These are phyloP conservation scores for Neelides sp. DNA, from an alignment of 1,140 invertebrate species.

Conservation along the genomic window DNA sequence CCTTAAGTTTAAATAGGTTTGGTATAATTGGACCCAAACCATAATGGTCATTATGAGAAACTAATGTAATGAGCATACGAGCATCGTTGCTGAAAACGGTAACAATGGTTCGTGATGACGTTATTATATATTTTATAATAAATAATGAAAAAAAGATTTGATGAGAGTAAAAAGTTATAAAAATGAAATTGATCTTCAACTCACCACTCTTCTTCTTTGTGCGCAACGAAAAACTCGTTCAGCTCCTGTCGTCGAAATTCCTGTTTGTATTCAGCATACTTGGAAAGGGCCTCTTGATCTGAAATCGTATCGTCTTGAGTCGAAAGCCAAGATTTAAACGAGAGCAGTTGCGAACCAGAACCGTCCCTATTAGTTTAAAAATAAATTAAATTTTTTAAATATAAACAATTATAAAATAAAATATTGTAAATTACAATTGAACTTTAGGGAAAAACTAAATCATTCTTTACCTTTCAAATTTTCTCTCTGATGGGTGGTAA, in stretches of 20 bases:
- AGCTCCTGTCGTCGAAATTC: constrained; percentile 93
- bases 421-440: too few species aligned
- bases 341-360: constrained; percentile 73
- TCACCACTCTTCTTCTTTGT: constrained; percentile 99
- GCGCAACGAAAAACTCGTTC: constrained; percentile 95
- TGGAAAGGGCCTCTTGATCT: constrained; percentile 89
- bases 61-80: too few species aligned
- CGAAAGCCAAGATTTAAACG: constrained; percentile 90
- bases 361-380: constrained; percentile 34
- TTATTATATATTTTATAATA: constrained; percentile 12
- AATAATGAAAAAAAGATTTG: constrained; percentile 14
- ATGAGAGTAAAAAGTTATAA: not conserved
- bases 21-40: too few species aligned
- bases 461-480: too few species aligned
- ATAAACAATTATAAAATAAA: too few species aligned
- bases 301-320: constrained; percentile 95
- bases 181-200: constrained; percentile 33
- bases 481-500: too few species aligned
- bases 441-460: too few species aligned
- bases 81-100: too few species aligned
- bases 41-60: too few species aligned
- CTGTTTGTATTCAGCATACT: constrained; percentile 97
- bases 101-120: too few species aligned
- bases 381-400: not conserved
- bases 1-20: too few species aligned